Base-by-base conservation (phyloP, 1,140 invertebrate genomes). In the Atta colombica region DNA sequence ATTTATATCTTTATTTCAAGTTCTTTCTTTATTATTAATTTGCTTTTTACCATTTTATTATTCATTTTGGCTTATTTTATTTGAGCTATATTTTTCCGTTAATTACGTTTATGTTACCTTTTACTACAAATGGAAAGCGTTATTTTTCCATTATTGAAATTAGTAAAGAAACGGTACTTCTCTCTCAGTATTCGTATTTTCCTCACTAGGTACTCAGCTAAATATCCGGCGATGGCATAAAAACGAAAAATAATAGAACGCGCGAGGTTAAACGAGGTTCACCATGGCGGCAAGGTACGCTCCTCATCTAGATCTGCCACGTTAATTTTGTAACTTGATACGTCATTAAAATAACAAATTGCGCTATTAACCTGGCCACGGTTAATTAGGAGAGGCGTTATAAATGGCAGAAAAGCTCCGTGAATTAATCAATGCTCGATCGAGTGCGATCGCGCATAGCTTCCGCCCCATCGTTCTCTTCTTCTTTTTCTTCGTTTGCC, bases 281-380 rank as follows among this genome's bases (percentile, higher is more conserved):
- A 39, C 39, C 12, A 10, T 45, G 21, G 21, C 65, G 74, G 66
- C 69, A 28, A 61, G 66, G 35, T 88, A 49, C n/a, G 69, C 72
- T 66, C 82, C 69, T 84, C 80, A 84, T 87, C 86, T 80, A 84
- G 80, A 87, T 71, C 39, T 63, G 69, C 63, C 18, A 85, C 77
- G 87, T 92, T 91, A 91, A 92, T 93, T 93, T 92, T 88, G 92
- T 88, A 93, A 93, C 92, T 91, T 89, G 91, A 93, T 92, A 92
- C 87, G 81, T 92, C 92, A 82, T 93, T 93, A 92, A 90, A 69
- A 87, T 92, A 92, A 94, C 91, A 91, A 91, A 94, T 92, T 85
- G 68, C 87, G 81, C 90, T 88, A 91, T 93, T 93, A 93, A 93
- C 89, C 86, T 85, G 85, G 71, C 89, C 77, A 87, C 87, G 89